These are phyloP conservation scores for Podocnemis expansa DNA, from an alignment of 2,113 vertebrate species.

Conservation along the genomic window DNA sequence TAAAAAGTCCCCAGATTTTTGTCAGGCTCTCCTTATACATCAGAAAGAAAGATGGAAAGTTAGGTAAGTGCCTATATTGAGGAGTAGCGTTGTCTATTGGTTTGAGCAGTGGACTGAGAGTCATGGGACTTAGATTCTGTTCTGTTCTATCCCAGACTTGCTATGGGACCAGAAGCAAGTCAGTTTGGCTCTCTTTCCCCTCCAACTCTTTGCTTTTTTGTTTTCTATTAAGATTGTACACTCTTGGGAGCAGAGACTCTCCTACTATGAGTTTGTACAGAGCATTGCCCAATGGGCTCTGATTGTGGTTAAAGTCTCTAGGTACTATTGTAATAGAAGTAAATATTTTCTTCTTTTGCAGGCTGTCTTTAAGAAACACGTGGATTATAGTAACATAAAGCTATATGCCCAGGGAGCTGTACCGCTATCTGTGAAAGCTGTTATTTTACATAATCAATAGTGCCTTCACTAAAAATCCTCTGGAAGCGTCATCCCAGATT, in stretches of 20 bases:
- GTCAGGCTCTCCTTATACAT: neutral
- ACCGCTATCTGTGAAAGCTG: neutral
- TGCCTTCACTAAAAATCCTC: neutral
- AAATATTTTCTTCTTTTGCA: neutral
- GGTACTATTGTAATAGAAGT: neutral
- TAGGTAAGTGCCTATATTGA: neutral
- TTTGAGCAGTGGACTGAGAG: neutral
- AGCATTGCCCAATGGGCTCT: neutral
- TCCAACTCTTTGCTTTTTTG: neutral
- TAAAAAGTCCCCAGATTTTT: neutral
- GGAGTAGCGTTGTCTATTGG: neutral
- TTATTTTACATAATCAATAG: neutral
- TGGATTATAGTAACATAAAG: neutral
- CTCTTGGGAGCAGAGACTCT: neutral
- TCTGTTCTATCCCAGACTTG: neutral
- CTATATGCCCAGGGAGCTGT: accelerated
- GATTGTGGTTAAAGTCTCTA: neutral
- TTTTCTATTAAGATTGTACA: accelerated
- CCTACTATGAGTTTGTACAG: neutral
- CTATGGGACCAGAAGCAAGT: neutral
- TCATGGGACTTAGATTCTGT: neutral
- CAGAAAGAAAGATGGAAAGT: neutral
- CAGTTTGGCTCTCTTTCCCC: neutral
- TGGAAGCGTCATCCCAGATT: neutral
- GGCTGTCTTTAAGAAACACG: neutral